Percentiles rank a stretch among this genome's conserved stretches.
Conservation (phyloP, 1,140 invertebrate species). For the Saccostrea cuccullata region DNA sequence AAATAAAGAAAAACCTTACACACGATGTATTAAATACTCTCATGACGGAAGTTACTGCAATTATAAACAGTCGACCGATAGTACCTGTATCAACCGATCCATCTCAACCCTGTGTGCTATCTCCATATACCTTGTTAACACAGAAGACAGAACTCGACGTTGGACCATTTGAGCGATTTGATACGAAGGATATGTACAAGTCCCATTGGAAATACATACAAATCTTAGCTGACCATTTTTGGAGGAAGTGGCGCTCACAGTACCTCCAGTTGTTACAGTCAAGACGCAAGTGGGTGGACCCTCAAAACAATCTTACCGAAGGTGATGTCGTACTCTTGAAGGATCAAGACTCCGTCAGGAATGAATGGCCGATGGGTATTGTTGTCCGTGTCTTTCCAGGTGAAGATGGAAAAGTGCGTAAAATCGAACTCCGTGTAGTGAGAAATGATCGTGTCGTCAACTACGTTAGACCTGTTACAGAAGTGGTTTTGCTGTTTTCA, state of each 20-base stretch:
- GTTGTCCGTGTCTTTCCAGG: not conserved
- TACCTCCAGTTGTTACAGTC: too few relatives aligned
- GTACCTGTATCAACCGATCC: too few relatives aligned
- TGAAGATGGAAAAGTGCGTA: not conserved
- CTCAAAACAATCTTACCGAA: not conserved
- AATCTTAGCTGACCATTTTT: constrained; percentile 10
- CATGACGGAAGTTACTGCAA: too few relatives aligned
- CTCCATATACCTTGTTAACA: constrained; percentile 21
- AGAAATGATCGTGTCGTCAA: not conserved
- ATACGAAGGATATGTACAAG: constrained; percentile 28
- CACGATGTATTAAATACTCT: too few relatives aligned
- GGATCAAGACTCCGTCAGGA: not conserved
- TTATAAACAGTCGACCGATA: too few relatives aligned
- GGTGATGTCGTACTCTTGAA: not conserved
- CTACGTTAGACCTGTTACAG: not conserved
- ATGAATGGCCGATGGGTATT: constrained; percentile 7
- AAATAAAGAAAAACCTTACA: too few relatives aligned
- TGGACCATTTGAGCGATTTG: constrained; percentile 19
- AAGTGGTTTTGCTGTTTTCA: not conserved
- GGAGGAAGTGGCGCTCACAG: too few relatives aligned
- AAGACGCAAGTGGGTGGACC: not conserved
- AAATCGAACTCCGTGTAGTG: not conserved
- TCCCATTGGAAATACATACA: constrained; percentile 38
- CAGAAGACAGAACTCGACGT: constrained; percentile 8
- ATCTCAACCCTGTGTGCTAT: constrained; percentile 16